Conservation (phyloP, 2,113 vertebrate genomes). For the Phocoena phocoena region DNA sequence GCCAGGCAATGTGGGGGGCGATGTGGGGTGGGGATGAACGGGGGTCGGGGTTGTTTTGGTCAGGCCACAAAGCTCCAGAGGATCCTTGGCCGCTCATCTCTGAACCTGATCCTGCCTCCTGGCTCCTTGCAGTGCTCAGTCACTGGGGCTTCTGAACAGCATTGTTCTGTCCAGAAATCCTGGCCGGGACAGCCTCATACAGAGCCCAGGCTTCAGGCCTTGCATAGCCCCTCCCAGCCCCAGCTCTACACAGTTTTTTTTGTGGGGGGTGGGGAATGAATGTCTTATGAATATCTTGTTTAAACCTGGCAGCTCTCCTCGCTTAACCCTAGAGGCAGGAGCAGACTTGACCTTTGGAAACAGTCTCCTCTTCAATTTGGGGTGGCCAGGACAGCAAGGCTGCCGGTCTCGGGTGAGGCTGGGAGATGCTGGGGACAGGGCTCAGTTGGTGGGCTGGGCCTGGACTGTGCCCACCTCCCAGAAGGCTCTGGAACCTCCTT, state of each 20-base stretch:
- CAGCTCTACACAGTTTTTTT: too few species aligned
- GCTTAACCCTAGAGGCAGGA: neutral
- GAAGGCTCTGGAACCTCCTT: neutral
- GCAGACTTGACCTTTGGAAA: neutral
- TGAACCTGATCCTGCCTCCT: neutral
- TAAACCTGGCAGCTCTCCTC: neutral
- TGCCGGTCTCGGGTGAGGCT: neutral
- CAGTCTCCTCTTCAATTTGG: neutral
- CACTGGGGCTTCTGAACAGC: neutral
- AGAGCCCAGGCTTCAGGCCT: neutral
- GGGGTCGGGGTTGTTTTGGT: neutral
- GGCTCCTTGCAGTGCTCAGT: neutral
- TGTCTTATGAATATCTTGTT: neutral
- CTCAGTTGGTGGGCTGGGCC: neutral
- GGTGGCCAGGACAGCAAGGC: neutral
- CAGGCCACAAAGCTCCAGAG: neutral
- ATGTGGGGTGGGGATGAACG: neutral
- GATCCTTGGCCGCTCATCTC: conserved; percentile 37
- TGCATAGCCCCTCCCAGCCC: neutral
- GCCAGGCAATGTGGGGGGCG: too few species aligned
- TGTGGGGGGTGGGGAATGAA: too few species aligned
- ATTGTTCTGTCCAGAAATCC: neutral
- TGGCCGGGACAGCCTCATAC: neutral
- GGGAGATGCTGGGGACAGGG: neutral
- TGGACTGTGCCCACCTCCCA: neutral